Percentiles rank a stretch among this genome's conserved stretches.
Conservation (phyloP, 2,888 invertebrate species). For the Drosophila mettleri region DNA sequence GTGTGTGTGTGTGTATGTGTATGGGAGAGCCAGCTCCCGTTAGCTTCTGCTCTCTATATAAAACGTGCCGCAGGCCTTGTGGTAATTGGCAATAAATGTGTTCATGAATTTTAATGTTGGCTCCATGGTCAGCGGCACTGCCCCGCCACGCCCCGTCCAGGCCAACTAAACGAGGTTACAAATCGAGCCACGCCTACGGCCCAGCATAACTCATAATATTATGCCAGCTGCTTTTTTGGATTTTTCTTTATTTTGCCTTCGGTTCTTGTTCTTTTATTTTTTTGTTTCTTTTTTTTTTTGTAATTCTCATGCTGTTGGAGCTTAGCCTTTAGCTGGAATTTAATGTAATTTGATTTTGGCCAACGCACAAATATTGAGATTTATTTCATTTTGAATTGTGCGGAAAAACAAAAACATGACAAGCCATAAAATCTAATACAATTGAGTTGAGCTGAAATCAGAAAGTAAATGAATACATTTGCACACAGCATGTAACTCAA, state of each 20-base stretch:
- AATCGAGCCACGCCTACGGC: constrained; percentile 35
- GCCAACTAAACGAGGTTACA: constrained; percentile 32
- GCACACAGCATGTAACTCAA: constrained; percentile 35
- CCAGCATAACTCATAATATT: constrained; percentile 72
- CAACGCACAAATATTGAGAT: constrained; percentile 69
- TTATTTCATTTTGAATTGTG: constrained; percentile 75
- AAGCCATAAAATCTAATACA: constrained; percentile 61
- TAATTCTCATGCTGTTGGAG: neutral
- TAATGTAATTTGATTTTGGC: constrained; percentile 76
- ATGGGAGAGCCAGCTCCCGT: constrained; percentile 1
- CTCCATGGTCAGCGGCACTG: constrained; percentile 59
- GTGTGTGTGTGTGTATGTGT: constrained; percentile 11
- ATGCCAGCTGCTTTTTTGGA: constrained; percentile 64
- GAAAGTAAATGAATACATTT: constrained; percentile 39
- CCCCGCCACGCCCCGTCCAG: constrained; percentile 16
- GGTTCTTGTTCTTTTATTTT: constrained; percentile 15
- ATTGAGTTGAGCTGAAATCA: constrained; percentile 51
- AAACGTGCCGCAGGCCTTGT: constrained; percentile 70
- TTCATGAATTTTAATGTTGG: constrained; percentile 81
- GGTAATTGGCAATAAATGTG: constrained; percentile 83
- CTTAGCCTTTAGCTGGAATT: constrained; percentile 59
- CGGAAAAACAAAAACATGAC: constrained; percentile 35
- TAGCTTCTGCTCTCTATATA: constrained; percentile 50
- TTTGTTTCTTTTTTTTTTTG: constrained; percentile 5
- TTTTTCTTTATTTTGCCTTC: constrained; percentile 4